These are phyloP conservation scores for Chaetorhynchus papuensis DNA, from an alignment of 2,113 vertebrate genomes.

Conservation along the genomic window DNA sequence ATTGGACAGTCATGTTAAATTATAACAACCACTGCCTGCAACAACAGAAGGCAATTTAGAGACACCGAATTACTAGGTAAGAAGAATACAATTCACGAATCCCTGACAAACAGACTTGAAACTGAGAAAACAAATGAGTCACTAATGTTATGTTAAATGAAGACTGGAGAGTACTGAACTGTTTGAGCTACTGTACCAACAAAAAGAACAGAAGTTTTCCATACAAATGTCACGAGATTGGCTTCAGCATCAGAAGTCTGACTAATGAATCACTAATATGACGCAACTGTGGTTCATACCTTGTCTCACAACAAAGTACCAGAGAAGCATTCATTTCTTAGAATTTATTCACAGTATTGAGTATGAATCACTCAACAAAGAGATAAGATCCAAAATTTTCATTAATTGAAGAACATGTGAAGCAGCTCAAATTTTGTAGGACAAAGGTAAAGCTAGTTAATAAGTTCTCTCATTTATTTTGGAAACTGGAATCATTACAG, in stretches of 20 bases:
- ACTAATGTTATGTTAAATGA: neutral
- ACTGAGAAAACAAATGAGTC: constrained; percentile 21
- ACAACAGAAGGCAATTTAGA: neutral
- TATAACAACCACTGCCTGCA: neutral
- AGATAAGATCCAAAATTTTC: neutral
- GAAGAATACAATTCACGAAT: neutral
- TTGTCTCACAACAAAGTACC: constrained; percentile 16
- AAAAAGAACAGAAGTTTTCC: constrained; percentile 33
- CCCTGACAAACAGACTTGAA: neutral
- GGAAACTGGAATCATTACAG: neutral
- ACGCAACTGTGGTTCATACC: neutral
- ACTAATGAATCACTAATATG: constrained; percentile 44
- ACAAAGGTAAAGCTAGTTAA: neutral
- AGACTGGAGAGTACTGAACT: neutral
- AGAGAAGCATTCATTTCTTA: constrained; percentile 14
- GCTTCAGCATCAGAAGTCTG: constrained; percentile 31
- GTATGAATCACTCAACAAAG: constrained; percentile 21
- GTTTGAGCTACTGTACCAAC: constrained; percentile 29
- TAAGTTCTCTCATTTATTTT: neutral
- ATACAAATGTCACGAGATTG: constrained; percentile 1
- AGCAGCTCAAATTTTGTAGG: neutral
- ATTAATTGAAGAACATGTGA: neutral
- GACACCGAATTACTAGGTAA: neutral
- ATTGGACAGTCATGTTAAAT: neutral
- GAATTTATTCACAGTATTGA: constrained; percentile 5